Evolutionary conservation across 2,888 invertebrate species (phyloP), one percentile per base, ranked within the genome.

Genomic region (Dicranocentrus wangi): DNA sequence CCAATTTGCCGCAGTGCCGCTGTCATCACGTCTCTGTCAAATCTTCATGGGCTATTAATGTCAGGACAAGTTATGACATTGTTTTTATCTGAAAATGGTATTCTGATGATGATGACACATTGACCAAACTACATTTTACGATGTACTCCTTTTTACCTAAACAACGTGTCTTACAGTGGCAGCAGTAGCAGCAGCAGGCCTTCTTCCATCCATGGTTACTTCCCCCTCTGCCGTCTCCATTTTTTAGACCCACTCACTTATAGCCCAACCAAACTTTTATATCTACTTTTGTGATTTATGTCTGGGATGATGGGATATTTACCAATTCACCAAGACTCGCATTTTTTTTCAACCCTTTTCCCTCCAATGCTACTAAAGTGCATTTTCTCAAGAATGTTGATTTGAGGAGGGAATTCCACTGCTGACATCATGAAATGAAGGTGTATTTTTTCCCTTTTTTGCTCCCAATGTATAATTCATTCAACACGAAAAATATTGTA

Each of bases 391-490:
- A 15, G 58, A 21, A 60, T 60, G 23, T 60, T 47, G 5, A 60
- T 23, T n/a, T 13, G 13, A 25, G 17, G 21, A n/a, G 58, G 27
- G 3, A 55, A 51, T 2, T 17, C 19, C 19, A 17, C 8, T 51
- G 51, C 51, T 51, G 51, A 51, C 51, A 51, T 51, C 17, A 51
- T 51, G 51, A 55, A 55, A 55, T 55, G 25, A 55, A 27, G 60
- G 23, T 2, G 5, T 55, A 23, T 15, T 60, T 53, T 53, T 43
- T 25, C 63, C 63, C 23, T 2, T 28, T n/a, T 21, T 43, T 47
- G 39, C 19, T 42, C 19, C 1, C 21, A 39, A 65, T 73, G 53
- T 61, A 73, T 65, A 73, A 73, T 73, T 73, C 73, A 72, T 72
- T 63, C 51, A 47, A 39, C n/a, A 60, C 8, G 28, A 60, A 28